Base-by-base conservation (phyloP, 2,888 invertebrate genomes). In the Ypsolopha scabrella region DNA sequence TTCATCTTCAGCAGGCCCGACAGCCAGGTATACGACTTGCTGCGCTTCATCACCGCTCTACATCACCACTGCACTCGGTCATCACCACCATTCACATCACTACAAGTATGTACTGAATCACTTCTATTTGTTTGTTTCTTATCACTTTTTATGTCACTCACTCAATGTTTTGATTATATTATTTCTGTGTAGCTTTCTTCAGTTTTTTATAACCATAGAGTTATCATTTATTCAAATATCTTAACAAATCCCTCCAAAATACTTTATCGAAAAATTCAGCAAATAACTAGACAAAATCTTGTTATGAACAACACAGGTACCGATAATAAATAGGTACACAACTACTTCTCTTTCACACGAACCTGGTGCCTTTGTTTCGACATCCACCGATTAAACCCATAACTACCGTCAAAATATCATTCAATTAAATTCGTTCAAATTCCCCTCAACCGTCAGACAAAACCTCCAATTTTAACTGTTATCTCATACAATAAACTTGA, bases 1-100 rank as follows among this genome's bases (percentile, higher is more conserved):
- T 66, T 68, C 59, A 71, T 68, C 62, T 68, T 67, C 66, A 83
- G 73, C 67, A 85, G 73, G 64, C 82, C 80, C 57, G 85, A 77
- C 65, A 85, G 75, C 85, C 85, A 83, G 63, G 82, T 80, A 68
- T 83, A 81, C 51, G 85, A 85, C 71, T 82, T 82, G 60, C 83
- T 83, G 55, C 85, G 77, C 67, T 80, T 82, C 85, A 85, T 85
- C 55, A 13, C 33, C 39, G 9, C 33, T 10, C 24, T 24, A 24
- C 24, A 24, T 24, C n/a, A 10, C 39, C 39, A 39, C n/a, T 10
- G 9, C 6, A 39, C 39, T 3, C 2, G 39, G 10, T 41, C 11
- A 10, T 14, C n/a, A 36, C 33, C 47, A 14, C 13, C 37, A 48
- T 34, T n/a, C 33, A 33, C 46, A 46, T 34, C 35, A 10, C 34